Conservation (phyloP, 2,113 vertebrate genomes). For the Rousettus leschenaultii region DNA sequence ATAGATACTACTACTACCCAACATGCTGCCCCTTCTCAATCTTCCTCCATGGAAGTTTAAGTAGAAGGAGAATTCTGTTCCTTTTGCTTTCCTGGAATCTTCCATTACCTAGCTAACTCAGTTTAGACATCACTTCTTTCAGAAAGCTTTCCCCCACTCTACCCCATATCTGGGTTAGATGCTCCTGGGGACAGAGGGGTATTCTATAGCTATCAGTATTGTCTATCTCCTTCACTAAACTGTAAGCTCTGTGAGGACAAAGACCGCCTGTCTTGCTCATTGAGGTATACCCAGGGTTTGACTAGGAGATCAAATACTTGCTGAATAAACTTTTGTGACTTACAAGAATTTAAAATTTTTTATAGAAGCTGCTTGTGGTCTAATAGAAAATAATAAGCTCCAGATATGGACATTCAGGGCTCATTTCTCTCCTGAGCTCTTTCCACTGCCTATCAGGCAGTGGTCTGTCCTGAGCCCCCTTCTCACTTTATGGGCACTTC, state of each 20-base stretch:
- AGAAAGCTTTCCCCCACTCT: not conserved
- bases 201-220: not conserved
- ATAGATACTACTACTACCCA: not conserved
- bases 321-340: not conserved
- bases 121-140: not conserved
- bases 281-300: not conserved
- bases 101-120: not conserved
- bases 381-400: not conserved
- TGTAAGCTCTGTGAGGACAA: not conserved
- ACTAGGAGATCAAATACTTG: not conserved
- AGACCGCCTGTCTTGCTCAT: not conserved
- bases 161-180: not conserved
- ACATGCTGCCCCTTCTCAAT: not conserved
- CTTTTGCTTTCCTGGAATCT: not conserved
- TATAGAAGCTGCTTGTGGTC: not conserved
- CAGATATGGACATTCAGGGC: not conserved
- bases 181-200: not conserved
- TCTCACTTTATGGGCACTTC: not conserved
- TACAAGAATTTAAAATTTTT: not conserved
- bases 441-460: not conserved
- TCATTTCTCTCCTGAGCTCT: not conserved
- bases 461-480: not conserved
- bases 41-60: not conserved
- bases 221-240: not conserved
- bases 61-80: not conserved